Evolutionary conservation across 2,113 vertebrate genomes (phyloP), one percentile per base, ranked within the genome.

Genomic region (Neolamprologus variostigma): DNA sequence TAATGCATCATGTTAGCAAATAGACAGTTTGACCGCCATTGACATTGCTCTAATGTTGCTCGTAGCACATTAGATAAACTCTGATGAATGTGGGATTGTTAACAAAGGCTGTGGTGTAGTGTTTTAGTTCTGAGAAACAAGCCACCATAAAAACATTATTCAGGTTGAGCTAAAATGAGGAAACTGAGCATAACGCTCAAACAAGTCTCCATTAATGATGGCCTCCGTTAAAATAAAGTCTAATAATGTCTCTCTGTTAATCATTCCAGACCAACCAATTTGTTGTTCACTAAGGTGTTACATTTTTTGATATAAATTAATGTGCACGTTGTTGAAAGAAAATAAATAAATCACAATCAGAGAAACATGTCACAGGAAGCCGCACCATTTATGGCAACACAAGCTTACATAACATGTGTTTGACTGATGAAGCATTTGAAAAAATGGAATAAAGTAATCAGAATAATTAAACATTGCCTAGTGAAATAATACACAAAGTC

Each of bases 31-130:
- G 26, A 26, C 26, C 26, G 26, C 26, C 26, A 26, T 26, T 26
- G 26, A 26, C 26, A 26, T 26, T 26, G 26, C 26, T 26, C 26
- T 26, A 26, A 26, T 26, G 26, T 26, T 26, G 26, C 26, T 26
- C 26, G 2, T 26, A 26, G 26, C 26, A 26, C 26, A 26, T 26
- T 26, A 26, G 26, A 26, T 26, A 26, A 13, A 55, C 51, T 59
- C 82, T 76, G 81, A 91, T 84, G 6, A 45, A 91, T 81, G 37
- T 17, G 71, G 59, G 45, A 31, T 51, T 51, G 51, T 54, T 50
- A 59, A 82, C 79, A 71, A 86, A 85, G 68, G 71, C 63, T 42
- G 80, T 40, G 33, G n/a, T 73, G 11, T n/a, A 26, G 9, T 80
- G 37, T 35, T 80, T 51, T 79, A 33, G n/a, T 40, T 33, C 26